Percentiles rank a stretch among this genome's conserved stretches.
Conservation (phyloP, 1,140 invertebrate genomes). For the Drosophila aff. region DNA sequence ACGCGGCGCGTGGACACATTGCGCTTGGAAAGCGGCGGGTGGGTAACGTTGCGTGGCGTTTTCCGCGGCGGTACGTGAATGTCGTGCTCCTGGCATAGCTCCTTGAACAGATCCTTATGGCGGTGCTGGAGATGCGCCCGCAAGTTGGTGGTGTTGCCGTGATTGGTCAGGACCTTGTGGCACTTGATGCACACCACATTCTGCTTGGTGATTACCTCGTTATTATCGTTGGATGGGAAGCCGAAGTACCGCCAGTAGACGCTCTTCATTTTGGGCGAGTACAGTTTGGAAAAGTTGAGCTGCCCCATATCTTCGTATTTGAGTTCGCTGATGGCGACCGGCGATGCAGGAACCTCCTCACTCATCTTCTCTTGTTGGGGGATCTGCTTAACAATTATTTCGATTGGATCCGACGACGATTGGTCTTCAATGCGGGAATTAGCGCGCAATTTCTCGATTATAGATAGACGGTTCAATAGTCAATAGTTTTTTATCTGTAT, state of each 20-base stretch:
- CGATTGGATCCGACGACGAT: slow-evolving; percentile 54
- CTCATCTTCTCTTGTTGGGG: slow-evolving; percentile 42
- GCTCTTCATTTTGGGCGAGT: slow-evolving; percentile 86
- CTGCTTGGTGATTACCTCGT: slow-evolving; percentile 88
- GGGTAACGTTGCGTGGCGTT: slow-evolving; percentile 66
- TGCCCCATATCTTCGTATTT: slow-evolving; percentile 75
- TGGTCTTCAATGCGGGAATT: slow-evolving; percentile 62
- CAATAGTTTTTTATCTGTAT: slow-evolving; percentile 83
- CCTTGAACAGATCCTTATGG: slow-evolving; percentile 85
- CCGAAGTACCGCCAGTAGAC: slow-evolving; percentile 89
- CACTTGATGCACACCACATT: slow-evolving; percentile 88
- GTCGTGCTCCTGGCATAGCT: slow-evolving; percentile 73
- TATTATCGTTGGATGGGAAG: slow-evolving; percentile 88
- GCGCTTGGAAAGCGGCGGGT: slow-evolving; percentile 69
- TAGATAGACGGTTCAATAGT: slow-evolving; percentile 80
- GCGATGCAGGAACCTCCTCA: slow-evolving; percentile 61
- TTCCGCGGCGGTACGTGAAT: slow-evolving; percentile 78
- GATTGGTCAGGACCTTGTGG: slow-evolving; percentile 88
- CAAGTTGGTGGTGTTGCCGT: slow-evolving; percentile 88
- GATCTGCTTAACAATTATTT: slow-evolving; percentile 6
- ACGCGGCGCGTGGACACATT: slow-evolving; percentile 69
- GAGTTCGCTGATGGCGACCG: slow-evolving; percentile 58
- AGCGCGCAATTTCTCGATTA: slow-evolving; percentile 83
- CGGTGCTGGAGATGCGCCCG: slow-evolving; percentile 88
- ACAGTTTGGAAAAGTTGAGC: slow-evolving; percentile 77